These are phyloP conservation scores for Rhodeus uyekii DNA, from an alignment of 2,797 vertebrate genomes.

Conservation along the genomic window DNA sequence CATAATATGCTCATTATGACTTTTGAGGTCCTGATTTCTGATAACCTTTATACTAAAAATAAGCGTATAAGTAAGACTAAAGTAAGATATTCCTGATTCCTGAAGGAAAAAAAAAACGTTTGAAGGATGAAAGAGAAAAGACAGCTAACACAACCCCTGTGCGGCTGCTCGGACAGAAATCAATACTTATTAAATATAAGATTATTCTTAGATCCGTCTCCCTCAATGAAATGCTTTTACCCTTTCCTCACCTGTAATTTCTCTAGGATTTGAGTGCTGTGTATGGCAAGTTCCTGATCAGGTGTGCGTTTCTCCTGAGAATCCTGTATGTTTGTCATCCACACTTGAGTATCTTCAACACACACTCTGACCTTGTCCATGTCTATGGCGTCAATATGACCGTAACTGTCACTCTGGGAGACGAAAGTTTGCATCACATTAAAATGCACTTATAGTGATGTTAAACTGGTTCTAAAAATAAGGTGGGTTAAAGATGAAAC, in stretches of 20 bases:
- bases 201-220: neutral
- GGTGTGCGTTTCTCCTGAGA: slow-evolving; percentile 76
- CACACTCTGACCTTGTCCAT: slow-evolving; percentile 82
- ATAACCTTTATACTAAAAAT: neutral
- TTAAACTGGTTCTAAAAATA: neutral
- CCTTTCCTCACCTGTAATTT: slow-evolving; percentile 72
- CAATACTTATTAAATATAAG: neutral
- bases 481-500: neutral
- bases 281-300: slow-evolving; percentile 76
- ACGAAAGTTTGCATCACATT: neutral
- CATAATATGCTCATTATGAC: neutral
- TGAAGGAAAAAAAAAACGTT: neutral
- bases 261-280: slow-evolving; percentile 73
- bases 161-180: neutral
- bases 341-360: slow-evolving; percentile 76
- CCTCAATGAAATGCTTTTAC: neutral
- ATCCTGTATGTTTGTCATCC: slow-evolving; percentile 78
- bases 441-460: neutral
- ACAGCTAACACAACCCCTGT: neutral
- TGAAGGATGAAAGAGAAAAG: neutral
- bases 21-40: neutral
- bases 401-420: slow-evolving; percentile 78
- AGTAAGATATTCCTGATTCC: neutral
- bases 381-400: slow-evolving; percentile 79
- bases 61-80: neutral